Conservation (phyloP, 2,888 invertebrate genomes). For the Temnothorax rugatulus region DNA sequence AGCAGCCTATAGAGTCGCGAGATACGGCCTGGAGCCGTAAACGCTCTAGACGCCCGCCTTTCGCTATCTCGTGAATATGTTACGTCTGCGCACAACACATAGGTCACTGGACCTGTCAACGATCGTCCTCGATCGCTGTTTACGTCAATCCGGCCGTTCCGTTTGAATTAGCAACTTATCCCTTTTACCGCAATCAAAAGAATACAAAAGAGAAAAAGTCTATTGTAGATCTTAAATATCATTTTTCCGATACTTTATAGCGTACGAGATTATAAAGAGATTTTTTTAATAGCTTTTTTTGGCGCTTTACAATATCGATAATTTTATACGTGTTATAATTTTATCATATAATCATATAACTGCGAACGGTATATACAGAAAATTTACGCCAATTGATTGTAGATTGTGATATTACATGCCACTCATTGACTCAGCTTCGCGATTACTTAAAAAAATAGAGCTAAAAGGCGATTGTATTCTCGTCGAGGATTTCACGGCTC, state of each 20-base stretch:
- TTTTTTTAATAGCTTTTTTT: neutral
- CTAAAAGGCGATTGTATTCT: neutral
- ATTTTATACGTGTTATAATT: constrained; percentile 2
- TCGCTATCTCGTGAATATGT: constrained; percentile 72
- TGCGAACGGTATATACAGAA: neutral
- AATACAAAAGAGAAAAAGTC: neutral
- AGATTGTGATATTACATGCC: neutral
- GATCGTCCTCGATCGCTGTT: constrained; percentile 61
- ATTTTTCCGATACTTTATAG: neutral
- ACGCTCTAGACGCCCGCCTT: constrained; percentile 65
- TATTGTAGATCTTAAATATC: neutral
- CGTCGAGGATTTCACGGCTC: neutral
- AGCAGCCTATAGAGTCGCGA: constrained; percentile 64
- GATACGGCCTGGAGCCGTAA: constrained; percentile 57
- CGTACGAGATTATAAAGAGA: neutral
- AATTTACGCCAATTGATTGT: neutral
- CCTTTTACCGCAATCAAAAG: constrained; percentile 5
- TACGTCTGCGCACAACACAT: constrained; percentile 62
- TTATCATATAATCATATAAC: neutral
- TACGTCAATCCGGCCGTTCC: constrained; percentile 57
- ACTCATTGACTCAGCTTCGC: neutral
- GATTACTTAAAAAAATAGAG: constrained; percentile 9
- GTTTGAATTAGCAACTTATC: constrained; percentile 56
- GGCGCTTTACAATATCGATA: neutral
- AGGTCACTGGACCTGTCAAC: constrained; percentile 53